phyloP scores from a whole-genome alignment of 2,888 invertebrate genomes.

The Ashinkailepas kermadecensis region DNA sequence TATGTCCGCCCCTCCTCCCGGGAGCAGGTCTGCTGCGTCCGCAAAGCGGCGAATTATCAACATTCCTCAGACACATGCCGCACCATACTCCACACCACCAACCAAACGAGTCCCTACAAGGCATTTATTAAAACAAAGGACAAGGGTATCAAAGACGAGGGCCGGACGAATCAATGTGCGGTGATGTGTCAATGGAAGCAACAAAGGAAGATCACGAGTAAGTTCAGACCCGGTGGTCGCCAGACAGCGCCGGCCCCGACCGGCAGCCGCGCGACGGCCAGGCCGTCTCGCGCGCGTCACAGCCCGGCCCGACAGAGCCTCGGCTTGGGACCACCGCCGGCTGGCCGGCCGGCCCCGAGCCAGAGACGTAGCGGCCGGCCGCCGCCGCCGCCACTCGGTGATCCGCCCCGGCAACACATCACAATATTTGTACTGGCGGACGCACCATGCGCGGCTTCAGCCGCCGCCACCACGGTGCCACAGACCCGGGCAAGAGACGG shows the following conservation, averaged over 20 bases:
- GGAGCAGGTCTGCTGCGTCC: too few species aligned
- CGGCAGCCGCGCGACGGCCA: not conserved
- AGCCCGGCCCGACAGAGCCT: not conserved
- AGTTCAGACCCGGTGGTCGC: not conserved
- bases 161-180: too few species aligned
- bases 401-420: not conserved
- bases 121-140: too few species aligned
- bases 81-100: too few species aligned
- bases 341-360: not conserved
- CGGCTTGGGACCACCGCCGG: not conserved
- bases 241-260: not conserved
- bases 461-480: not conserved
- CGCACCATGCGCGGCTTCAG: too few species aligned
- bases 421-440: constrained; percentile 11
- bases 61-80: too few species aligned
- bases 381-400: not conserved
- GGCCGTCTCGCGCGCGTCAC: not conserved
- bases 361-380: not conserved
- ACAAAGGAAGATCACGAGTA: constrained; percentile 15
- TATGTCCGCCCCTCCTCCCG: too few species aligned
- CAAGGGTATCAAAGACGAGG: too few species aligned
- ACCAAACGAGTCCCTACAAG: too few species aligned
- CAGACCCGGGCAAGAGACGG: not conserved
- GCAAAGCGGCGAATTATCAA: too few species aligned
- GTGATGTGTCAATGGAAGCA: constrained; percentile 11